phyloP scores from a whole-genome alignment of 1,140 invertebrate species.

The Drosophila willistoni region DNA sequence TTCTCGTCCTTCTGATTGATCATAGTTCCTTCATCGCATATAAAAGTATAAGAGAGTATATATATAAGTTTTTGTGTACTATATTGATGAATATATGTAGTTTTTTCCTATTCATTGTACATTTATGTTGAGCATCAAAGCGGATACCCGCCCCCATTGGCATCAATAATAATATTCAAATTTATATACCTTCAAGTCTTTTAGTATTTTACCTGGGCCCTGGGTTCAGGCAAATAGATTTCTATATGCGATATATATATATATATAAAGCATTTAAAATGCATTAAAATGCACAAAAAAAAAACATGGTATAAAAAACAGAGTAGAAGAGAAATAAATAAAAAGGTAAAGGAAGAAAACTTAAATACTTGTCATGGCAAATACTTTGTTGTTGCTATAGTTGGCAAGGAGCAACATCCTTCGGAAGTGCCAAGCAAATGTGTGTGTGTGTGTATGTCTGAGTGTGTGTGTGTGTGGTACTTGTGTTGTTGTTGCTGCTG shows the following conservation, averaged over 20 bases:
- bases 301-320: slow-evolving; percentile 1
- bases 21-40: neutral
- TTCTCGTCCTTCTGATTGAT: neutral
- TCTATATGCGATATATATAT: slow-evolving; percentile 31
- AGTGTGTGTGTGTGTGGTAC: slow-evolving; percentile 23
- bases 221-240: slow-evolving; percentile 24
- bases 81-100: slow-evolving; percentile 23
- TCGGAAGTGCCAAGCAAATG: slow-evolving; percentile 73
- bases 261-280: slow-evolving; percentile 36
- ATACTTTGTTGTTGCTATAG: slow-evolving; percentile 50
- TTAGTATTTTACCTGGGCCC: slow-evolving; percentile 2
- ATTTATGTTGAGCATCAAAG: slow-evolving; percentile 16
- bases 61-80: neutral
- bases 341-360: slow-evolving; percentile 37
- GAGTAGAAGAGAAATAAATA: neutral
- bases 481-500: slow-evolving; percentile 25
- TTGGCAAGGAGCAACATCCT: slow-evolving; percentile 56
- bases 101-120: neutral
- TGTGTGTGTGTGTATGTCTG: slow-evolving; percentile 41
- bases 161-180: slow-evolving; percentile 29
- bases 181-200: slow-evolving; percentile 27
- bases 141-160: neutral
- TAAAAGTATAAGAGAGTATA: neutral
- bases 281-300: slow-evolving; percentile 60
- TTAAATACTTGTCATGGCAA: slow-evolving; percentile 73